A percentile compares a stretch with the other conserved stretches of the same genome.
Conservation (phyloP, 2,797 vertebrate species). For the Periophthalmus magnuspinnatus region DNA sequence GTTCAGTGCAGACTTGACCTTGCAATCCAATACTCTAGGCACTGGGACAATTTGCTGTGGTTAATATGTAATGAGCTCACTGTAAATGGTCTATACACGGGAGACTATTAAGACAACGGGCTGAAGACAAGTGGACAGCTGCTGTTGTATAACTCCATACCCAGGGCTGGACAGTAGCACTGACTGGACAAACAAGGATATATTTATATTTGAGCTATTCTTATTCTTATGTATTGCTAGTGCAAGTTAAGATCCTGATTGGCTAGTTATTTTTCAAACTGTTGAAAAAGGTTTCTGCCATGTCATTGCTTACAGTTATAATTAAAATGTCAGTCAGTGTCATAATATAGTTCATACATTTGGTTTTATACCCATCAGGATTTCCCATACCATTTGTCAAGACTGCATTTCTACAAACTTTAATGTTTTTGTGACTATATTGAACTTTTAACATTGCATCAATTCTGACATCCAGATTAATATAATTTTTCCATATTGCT, state of each 20-base stretch:
- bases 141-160: background rate
- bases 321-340: background rate
- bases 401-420: background rate
- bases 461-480: background rate
- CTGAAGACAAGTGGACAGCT: background rate
- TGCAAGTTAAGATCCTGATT: background rate
- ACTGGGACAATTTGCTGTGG: conserved; percentile 29
- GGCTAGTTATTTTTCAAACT: background rate
- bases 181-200: background rate
- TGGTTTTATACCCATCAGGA: background rate
- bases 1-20: conserved; percentile 17
- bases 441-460: background rate
- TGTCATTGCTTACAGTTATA: background rate
- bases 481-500: background rate
- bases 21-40: conserved; percentile 22
- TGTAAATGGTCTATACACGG: conserved; percentile 16
- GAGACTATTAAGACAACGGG: conserved; percentile 9
- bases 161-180: no score
- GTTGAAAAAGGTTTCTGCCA: background rate
- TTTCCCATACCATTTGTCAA: background rate
- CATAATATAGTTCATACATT: background rate
- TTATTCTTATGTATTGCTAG: background rate
- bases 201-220: background rate
- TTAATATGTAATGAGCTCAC: conserved; percentile 34
- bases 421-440: background rate